These are phyloP conservation scores for Clarias laeviceps DNA, from an alignment of 2,797 vertebrate species.

Conservation along the genomic window DNA sequence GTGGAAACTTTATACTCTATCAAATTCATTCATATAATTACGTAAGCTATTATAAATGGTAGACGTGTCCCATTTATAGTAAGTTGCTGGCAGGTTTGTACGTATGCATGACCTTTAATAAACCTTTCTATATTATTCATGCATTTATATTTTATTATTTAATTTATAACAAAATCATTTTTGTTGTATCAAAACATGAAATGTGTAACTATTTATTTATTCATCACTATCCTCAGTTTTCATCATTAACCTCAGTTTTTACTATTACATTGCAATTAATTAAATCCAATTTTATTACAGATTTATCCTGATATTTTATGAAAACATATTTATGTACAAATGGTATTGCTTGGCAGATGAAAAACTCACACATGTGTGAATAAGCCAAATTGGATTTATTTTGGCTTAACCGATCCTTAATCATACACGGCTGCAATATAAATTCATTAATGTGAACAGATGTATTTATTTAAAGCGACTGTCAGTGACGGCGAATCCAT, in stretches of 20 bases:
- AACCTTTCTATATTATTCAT: not conserved
- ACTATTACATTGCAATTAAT: not conserved
- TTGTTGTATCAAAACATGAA: not conserved
- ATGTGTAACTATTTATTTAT: not conserved
- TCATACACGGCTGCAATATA: not conserved
- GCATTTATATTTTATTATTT: not conserved
- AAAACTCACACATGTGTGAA: not conserved
- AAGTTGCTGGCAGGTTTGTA: not conserved
- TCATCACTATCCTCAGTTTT: too few species aligned
- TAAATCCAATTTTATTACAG: not conserved
- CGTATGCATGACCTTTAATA: not conserved
- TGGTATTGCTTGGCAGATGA: not conserved
- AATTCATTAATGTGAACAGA: not conserved
- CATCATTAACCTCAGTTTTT: not conserved
- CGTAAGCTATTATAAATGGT: not conserved
- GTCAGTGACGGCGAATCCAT: not conserved
- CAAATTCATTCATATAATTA: not conserved
- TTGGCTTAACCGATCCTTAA: not conserved
- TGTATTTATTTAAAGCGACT: not conserved
- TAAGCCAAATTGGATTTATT: not conserved
- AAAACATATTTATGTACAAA: not conserved
- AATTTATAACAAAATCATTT: too few species aligned
- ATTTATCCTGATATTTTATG: constrained; percentile 9
- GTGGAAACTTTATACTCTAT: not conserved
- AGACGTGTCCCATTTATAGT: not conserved